A percentile compares a stretch with the other conserved stretches of the same genome.
Evolutionary conservation across 2,797 vertebrate genomes (phyloP).

Genomic region (Merluccius polli): DNA sequence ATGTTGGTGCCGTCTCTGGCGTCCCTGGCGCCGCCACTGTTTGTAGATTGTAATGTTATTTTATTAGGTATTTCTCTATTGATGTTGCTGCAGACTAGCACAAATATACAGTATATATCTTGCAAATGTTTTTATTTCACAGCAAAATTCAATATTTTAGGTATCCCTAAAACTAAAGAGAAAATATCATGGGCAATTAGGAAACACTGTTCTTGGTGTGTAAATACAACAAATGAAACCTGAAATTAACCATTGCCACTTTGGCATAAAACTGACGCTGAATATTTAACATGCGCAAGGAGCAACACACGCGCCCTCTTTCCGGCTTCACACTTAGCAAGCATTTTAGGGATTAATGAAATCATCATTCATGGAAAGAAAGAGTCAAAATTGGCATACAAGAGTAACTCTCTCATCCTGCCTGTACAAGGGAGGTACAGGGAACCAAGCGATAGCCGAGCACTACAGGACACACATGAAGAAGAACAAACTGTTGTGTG

Average conservation of each 20-base stretch:
- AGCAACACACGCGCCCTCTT: neutral
- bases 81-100: neutral
- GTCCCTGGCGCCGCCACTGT: too few species aligned
- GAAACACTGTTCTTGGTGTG: neutral
- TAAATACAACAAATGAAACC: neutral
- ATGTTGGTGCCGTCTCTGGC: too few species aligned
- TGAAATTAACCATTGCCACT: neutral
- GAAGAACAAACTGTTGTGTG: neutral
- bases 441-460: neutral
- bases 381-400: neutral
- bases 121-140: too few species aligned
- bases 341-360: neutral
- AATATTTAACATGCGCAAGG: neutral
- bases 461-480: neutral
- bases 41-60: too few species aligned
- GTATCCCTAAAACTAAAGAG: neutral
- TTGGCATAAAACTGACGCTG: neutral
- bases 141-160: neutral
- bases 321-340: neutral
- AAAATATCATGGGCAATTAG: neutral
- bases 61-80: neutral
- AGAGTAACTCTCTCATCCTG: neutral
- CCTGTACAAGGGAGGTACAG: neutral
- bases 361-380: neutral
- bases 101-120: too few species aligned